Base-by-base conservation (phyloP, 2,888 invertebrate species). In the Tanaodytes sp. region DNA sequence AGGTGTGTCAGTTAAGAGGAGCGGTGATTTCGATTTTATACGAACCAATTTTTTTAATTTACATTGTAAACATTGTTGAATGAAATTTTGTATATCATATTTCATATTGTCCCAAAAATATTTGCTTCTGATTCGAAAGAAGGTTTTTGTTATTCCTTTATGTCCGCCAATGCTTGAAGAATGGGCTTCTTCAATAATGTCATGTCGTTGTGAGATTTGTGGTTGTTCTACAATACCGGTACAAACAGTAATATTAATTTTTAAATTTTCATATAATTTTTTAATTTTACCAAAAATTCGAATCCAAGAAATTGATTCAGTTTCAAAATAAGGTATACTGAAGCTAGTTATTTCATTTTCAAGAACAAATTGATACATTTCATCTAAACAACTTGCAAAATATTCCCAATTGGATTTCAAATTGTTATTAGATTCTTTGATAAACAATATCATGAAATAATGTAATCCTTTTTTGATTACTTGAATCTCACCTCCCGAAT, bases 61-160 rank as follows among this genome's bases (percentile, higher is more conserved):
- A 15, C 37, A 15, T 37, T 14, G 15, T 15, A 37, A 12, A 37
- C 15, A 37, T 5, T 37, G 37, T 15, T 37, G 37, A 15, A 37
- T 37, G 15, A 12, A 37, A 4, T 12, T 37, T 15, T 37, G 37
- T 12, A 37, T 15, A 15, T 37, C 37, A 6, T 12, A 37, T 15
- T 37, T 37, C 37, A 37, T 15, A 37, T 37, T 37, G 4, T 37
- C 37, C 37, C 37, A 37, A 9, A 4, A 37, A 37, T 14, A 37
- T 37, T 37, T 15, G 5, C 2, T 5, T 37, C 14, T 12, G 15
- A 37, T 37, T 37, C 37, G 14, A 37, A 15, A 15, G 9, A 5
- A 37, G 2, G 37, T 37, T 37, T 37, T 15, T 14, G 37, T 37
- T 14, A 33, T 33, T 2, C 33, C 33, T 11, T 33, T 33, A 33